Percentiles rank a stretch among this genome's conserved stretches.
Conservation (phyloP, 2,888 invertebrate genomes). For the Saturnia pavonia region DNA sequence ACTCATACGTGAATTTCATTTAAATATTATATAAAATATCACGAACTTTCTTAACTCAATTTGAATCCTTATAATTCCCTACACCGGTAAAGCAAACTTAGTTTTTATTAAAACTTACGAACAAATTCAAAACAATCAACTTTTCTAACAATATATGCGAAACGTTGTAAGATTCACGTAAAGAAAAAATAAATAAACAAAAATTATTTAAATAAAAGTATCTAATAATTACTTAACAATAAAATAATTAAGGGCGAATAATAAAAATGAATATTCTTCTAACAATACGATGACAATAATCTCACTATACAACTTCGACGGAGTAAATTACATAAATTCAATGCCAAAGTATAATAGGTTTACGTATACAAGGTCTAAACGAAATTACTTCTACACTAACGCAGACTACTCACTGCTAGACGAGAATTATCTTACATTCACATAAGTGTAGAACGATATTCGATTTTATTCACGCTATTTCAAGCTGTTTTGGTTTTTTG, state of each 20-base stretch:
- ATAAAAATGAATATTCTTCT: not conserved
- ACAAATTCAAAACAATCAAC: not conserved
- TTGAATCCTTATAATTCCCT: too few relatives aligned
- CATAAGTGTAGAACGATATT: too few relatives aligned
- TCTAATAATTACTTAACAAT: not conserved
- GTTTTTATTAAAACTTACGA: not conserved
- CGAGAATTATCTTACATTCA: not conserved
- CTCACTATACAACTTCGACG: not conserved
- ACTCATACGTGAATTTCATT: too few relatives aligned
- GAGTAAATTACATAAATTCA: constrained; percentile 15
- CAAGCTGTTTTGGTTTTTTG: too few relatives aligned
- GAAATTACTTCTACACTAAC: not conserved
- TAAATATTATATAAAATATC: too few relatives aligned
- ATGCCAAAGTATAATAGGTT: constrained; percentile 9
- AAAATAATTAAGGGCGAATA: not conserved
- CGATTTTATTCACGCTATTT: too few relatives aligned
- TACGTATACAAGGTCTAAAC: constrained; percentile 16
- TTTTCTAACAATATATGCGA: not conserved
- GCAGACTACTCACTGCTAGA: not conserved
- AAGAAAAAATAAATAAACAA: not conserved
- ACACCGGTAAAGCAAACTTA: too few relatives aligned
- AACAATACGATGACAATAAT: constrained; percentile 4
- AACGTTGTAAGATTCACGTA: not conserved
- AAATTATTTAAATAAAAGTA: not conserved
- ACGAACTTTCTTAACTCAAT: too few relatives aligned